Conservation (phyloP, 2,113 vertebrate genomes). For the Mandrillus leucophaeus region DNA sequence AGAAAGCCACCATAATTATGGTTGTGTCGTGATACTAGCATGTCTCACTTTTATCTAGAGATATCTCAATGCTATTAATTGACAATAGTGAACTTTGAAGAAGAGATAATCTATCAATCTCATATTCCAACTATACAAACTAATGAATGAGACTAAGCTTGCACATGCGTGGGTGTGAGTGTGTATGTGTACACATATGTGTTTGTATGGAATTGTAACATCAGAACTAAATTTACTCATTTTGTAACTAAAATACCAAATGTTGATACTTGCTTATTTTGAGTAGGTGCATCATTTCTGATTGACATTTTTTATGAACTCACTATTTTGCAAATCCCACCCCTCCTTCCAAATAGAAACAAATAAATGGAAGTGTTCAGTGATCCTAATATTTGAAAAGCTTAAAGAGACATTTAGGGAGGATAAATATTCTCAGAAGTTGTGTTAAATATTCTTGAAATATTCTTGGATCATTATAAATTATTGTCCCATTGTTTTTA, state of each 20-base stretch:
- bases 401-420: not conserved
- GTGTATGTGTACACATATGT: not conserved
- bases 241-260: not conserved
- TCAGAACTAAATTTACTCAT: not conserved
- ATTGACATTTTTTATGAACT: not conserved
- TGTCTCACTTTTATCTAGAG: not conserved
- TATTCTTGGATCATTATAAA: not conserved
- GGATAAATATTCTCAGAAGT: not conserved
- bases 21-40: not conserved
- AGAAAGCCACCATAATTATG: not conserved
- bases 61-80: not conserved
- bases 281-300: not conserved
- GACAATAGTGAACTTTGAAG: not conserved
- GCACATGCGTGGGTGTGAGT: fast-evolving
- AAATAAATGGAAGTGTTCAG: not conserved
- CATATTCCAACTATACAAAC: not conserved
- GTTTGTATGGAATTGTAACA: not conserved
- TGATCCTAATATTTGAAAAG: not conserved
- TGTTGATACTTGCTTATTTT: not conserved
- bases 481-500: not conserved
- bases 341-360: not conserved
- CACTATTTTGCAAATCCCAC: not conserved
- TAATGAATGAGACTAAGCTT: not conserved
- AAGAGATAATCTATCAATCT: not conserved
- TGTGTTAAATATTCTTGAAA: not conserved